Base-by-base conservation (phyloP, 2,113 vertebrate genomes). In the Paramisgurnus dabryanus region DNA sequence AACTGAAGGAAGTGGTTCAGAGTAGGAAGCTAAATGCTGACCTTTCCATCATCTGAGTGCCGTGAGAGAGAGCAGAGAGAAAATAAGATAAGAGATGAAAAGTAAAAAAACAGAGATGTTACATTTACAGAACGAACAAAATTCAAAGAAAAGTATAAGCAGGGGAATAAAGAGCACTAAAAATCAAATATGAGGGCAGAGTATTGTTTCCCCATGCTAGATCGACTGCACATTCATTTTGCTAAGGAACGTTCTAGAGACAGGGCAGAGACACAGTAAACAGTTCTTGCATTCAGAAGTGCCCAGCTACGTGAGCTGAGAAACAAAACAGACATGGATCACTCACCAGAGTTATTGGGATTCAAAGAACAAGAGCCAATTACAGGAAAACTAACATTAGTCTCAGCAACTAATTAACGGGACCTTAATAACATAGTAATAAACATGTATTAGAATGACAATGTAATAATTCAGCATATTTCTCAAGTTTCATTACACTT, bases 251-350 rank as follows among this genome's bases (percentile, higher is more conserved):
- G 69, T 65, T 67, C 39, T 47, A 68, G 60, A 65, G 43, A 76
- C 60, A 65, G 67, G 68, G 39, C 78, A 71, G 67, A 79, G 60
- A 63, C 47, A 53, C 11, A 15, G 68, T 66, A 53, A 73, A 72
- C 69, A 55, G 69, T 64, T 34, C 60, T 80, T 71, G 69, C 68
- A 72, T 80, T 80, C 68, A 50, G 7, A 72, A 72, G 40, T 45
- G 40, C 49, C 9, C 40, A 18, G 70, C 69, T 80, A 74, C 79
- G 70, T 74, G 79, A 74, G 60, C 61, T 73, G 79, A 72, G 69
- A 50, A 40, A 43, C 40, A 80, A 73, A 50, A 39, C 1, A 49
- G 58, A 41, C 71, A 45, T 0, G 10, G 73, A 76, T 76, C 60
- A 64, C 61, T 76, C 73, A 64, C 7, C 27, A n/a, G 58, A 49